Percentiles rank a stretch among this genome's conserved stretches.
These are phyloP conservation scores for Cephus nigrinus DNA, from an alignment of 2,888 invertebrate genomes.

Conservation along the genomic window DNA sequence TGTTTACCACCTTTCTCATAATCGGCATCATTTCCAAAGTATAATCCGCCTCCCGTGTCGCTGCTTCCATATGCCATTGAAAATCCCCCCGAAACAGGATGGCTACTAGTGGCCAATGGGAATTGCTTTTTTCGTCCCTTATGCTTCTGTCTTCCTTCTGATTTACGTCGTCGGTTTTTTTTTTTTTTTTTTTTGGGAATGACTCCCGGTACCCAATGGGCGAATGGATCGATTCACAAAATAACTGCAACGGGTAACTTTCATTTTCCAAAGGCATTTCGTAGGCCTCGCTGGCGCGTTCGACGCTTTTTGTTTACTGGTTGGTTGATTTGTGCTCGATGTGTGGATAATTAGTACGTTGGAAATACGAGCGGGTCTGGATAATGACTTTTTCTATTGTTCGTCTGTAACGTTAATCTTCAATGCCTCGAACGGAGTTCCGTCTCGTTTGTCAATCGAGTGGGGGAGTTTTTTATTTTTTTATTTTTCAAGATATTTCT, in stretches of 20 bases:
- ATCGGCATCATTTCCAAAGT: neutral
- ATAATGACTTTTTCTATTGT: neutral
- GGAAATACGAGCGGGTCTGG: neutral
- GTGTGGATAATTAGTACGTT: neutral
- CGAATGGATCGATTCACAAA: conserved; percentile 34
- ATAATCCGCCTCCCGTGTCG: neutral
- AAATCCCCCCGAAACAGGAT: neutral
- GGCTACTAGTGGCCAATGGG: neutral
- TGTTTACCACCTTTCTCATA: conserved; percentile 2
- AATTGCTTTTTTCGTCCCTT: conserved; percentile 25
- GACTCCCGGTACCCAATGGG: conserved; percentile 39
- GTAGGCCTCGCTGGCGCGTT: neutral
- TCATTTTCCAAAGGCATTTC: neutral
- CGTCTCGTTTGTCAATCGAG: neutral
- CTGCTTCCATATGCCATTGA: neutral
- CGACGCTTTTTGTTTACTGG: neutral
- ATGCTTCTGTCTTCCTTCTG: neutral
- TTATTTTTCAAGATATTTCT: neutral
- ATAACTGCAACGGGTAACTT: neutral
- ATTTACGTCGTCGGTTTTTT: neutral
- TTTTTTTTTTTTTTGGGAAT: conserved; percentile 35
- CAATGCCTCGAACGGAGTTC: neutral
- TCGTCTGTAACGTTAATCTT: neutral
- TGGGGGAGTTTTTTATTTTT: neutral
- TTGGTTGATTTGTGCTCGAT: neutral